Evolutionary conservation across 2,797 vertebrate species (phyloP).

Genomic region (Silurus lanzhouensis): DNA sequence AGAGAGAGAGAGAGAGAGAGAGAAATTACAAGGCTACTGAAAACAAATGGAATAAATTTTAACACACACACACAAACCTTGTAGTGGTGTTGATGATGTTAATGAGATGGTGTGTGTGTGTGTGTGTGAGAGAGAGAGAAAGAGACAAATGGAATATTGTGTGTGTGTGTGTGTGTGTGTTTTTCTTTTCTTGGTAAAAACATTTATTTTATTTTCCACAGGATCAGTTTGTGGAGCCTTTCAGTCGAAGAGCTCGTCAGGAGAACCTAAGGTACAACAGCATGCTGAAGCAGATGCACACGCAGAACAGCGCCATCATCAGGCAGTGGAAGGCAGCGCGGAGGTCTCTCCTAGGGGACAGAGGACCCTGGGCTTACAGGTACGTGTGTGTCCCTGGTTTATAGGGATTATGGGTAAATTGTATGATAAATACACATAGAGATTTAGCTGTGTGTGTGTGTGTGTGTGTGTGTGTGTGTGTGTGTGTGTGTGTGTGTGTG

Average conservation of each 20-base stretch:
- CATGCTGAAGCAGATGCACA: constrained; percentile 90
- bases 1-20: too few species aligned
- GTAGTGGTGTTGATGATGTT: too few species aligned
- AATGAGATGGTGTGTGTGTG: too few species aligned
- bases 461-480: constrained; percentile 17
- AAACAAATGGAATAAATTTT: too few species aligned
- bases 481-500: constrained; percentile 42
- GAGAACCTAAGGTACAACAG: constrained; percentile 95
- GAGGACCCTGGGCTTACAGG: constrained; percentile 94
- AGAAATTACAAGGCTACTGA: too few species aligned
- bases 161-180: too few species aligned
- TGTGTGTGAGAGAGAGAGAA: too few species aligned
- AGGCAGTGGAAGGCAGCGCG: constrained; percentile 89
- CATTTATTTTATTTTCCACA: constrained; percentile 52
- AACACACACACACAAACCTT: background rate
- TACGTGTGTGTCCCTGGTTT: constrained; percentile 54
- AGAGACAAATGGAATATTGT: too few species aligned
- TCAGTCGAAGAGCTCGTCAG: constrained; percentile 87
- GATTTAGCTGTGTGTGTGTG: background rate
- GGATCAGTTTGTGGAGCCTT: constrained; percentile 94
- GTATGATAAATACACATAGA: background rate
- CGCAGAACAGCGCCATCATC: constrained; percentile 79
- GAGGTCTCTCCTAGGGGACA: constrained; percentile 85
- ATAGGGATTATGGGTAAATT: background rate
- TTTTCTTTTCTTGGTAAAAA: too few species aligned